Evolutionary conservation across 2,888 invertebrate genomes (phyloP), one percentile per base, ranked within the genome.

Genomic region (Lepetodrilus schrolli): DNA sequence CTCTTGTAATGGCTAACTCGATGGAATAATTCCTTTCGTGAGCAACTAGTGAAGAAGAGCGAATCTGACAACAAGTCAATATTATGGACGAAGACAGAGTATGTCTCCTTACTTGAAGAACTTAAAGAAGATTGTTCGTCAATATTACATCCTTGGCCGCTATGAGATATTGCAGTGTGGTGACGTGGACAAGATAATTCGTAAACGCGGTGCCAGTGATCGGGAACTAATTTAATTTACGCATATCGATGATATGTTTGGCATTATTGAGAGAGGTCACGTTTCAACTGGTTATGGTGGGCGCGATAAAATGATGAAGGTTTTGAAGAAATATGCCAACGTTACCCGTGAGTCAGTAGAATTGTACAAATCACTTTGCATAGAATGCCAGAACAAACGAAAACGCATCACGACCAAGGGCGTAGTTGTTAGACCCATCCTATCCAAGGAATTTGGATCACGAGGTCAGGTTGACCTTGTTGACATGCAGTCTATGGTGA

Each of bases 311-410:
- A 43, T 47, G 48, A 26, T 23, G 13, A 17, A 70, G 43, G 8
- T 21, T 49, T 48, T 50, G n/a, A 49, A 49, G 36, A 70, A 70
- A 26, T 70, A 70, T 70, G 70, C 70, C 20, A 70, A 70, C 37
- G 37, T 49, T 13, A 70, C 70, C 34, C n/a, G 50, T 4, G 50
- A 70, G n/a, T 20, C 50, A 4, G n/a, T 70, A 30, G 50, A 50
- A n/a, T 37, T 70, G 30, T 70, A 34, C n/a, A 70, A 50, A 21
- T 49, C 70, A 36, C 50, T 69, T 48, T 47, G 69, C 17, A 26
- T 47, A 47, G 69, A 69, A 48, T 69, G 69, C 26, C 69, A 69
- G 34, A 70, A 36, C 36, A 70, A 70, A 36, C 30, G 49, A 20
- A 30, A 70, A 21, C n/a, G 70, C 7, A 36, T 37, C 20, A 36